Conservation (phyloP, 2,113 vertebrate species). For the Brachyhypopomus gauderio region DNA sequence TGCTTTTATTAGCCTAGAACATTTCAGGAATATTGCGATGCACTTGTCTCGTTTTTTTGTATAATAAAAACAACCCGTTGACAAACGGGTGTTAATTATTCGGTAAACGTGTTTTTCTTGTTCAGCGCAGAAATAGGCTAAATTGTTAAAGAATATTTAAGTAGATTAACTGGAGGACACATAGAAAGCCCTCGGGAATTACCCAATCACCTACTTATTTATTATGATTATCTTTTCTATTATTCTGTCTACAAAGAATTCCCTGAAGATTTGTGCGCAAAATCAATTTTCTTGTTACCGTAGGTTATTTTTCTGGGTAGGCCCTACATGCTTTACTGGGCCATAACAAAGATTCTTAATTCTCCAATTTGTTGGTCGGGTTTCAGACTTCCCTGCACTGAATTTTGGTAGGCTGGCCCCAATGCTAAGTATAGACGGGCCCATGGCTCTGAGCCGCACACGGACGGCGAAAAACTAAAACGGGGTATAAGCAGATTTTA, state of each 20-base stretch:
- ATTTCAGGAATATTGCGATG: too few species aligned
- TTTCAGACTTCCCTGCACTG: not conserved
- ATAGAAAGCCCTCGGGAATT: not conserved
- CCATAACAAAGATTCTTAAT: not conserved
- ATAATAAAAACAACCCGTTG: not conserved
- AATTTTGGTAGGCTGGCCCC: slow-evolving; percentile 31
- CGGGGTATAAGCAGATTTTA: slow-evolving; percentile 40
- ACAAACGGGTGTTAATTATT: slow-evolving; percentile 3
- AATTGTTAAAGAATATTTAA: not conserved
- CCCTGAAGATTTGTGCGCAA: not conserved
- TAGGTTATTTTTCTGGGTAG: not conserved
- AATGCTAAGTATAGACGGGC: slow-evolving; percentile 42
- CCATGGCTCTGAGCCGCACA: not conserved
- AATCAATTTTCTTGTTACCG: not conserved
- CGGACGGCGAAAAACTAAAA: slow-evolving; percentile 18
- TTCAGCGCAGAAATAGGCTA: slow-evolving; percentile 3
- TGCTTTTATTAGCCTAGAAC: too few species aligned
- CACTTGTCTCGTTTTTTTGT: too few species aligned
- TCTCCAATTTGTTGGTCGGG: not conserved
- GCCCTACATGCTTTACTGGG: not conserved
- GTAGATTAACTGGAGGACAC: not conserved
- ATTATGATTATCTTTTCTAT: not conserved
- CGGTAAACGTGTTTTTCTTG: slow-evolving; percentile 30
- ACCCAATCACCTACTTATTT: too few species aligned
- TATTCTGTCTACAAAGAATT: not conserved